Evolutionary conservation across 2,797 vertebrate species (phyloP), one percentile per base, ranked within the genome.

Genomic region (Lithobates pipiens): DNA sequence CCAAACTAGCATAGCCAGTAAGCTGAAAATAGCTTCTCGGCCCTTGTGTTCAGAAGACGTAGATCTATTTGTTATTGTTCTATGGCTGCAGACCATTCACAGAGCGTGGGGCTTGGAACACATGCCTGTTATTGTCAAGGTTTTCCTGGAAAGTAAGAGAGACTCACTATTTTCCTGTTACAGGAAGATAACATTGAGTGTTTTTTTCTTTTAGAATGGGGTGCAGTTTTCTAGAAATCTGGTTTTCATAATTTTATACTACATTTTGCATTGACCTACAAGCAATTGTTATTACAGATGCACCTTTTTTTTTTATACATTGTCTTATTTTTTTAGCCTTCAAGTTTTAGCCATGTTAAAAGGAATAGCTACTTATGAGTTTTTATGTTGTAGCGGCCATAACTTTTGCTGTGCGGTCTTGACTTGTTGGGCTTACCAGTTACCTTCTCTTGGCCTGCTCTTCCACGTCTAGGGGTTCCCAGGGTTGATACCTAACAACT

Each of bases 61-160:
- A 63, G 11, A 61, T 81, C 32, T 81, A 61, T 27, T 73, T 81
- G 68, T 80, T 71, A 71, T 80, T 80, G 36, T 82, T 74, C 25
- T 70, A 73, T 21, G n/a, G n/a, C 13, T 73, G 70, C 44, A 68
- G 63, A 67, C 44, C 27, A 23, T 18, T 34, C 23, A 29, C 23
- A 2, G 61, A 75, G 29, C n/a, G 79, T 61, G 69, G 32, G 69
- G 50, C 25, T 32, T 18, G 50, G 23, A 29, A 71, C 29, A 50
- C 83, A 44, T 77, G 50, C 68, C 67, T 61, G 21, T 70, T 84
- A 61, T 61, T 84, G 75, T 77, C 67, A 77, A 27, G 36, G 76
- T 84, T 84, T 84, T 84, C 76, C 83, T 77, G 67, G 54, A 78
- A 71, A 72, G 65, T 29, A 71, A 18, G 54, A 57, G 65, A 71